These are phyloP conservation scores for Cromileptes altivelis DNA, from an alignment of 2,113 vertebrate genomes.

Conservation along the genomic window DNA sequence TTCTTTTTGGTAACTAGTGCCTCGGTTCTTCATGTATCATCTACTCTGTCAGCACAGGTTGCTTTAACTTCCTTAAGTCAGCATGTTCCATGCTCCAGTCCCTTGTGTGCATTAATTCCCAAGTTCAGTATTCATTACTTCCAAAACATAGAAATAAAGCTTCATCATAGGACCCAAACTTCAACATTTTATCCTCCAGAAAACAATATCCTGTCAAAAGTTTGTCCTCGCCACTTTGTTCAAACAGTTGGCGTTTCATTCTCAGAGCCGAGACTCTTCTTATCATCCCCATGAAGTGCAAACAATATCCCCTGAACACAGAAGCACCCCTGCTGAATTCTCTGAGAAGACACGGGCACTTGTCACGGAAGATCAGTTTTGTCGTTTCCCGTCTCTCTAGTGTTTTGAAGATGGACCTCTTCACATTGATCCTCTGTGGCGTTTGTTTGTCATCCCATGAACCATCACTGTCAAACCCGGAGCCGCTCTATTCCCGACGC, in stretches of 20 bases:
- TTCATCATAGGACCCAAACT: background rate
- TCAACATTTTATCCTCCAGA: background rate
- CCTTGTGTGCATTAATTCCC: background rate
- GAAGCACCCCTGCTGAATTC: conserved; percentile 61
- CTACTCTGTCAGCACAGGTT: background rate
- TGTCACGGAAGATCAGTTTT: conserved; percentile 71
- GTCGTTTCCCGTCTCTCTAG: conserved; percentile 65
- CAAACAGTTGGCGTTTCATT: background rate
- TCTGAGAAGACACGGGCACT: conserved; percentile 58
- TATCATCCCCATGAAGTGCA: conserved; percentile 35
- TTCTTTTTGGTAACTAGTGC: no score
- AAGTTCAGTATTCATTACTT: background rate
- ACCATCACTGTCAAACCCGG: conserved; percentile 82
- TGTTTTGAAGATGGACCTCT: conserved; percentile 72
- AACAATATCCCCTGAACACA: conserved; percentile 65
- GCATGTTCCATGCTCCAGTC: background rate
- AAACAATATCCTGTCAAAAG: conserved; percentile 31
- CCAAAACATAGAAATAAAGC: background rate
- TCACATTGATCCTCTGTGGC: conserved; percentile 81
- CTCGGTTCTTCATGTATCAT: background rate
- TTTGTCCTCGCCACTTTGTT: background rate
- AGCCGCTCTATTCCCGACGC: conserved; percentile 68
- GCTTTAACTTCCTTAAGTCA: background rate
- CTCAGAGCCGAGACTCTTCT: conserved; percentile 5
- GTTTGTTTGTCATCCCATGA: conserved; percentile 80